Evolutionary conservation across 2,888 invertebrate species (phyloP).

Genomic region (Epinotia demarniana): DNA sequence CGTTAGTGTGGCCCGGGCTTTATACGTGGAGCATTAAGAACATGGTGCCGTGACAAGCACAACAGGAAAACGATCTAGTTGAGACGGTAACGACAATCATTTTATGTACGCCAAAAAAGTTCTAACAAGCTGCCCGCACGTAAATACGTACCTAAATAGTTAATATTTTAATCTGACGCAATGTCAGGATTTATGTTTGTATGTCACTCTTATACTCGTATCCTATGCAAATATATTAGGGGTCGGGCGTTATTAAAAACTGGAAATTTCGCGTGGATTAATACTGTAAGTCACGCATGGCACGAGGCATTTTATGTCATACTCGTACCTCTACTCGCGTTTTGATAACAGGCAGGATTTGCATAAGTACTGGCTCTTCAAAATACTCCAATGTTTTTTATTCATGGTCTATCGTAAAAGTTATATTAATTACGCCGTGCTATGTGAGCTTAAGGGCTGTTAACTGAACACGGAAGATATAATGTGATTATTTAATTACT

Average conservation of each 20-base stretch:
- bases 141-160: slow-evolving; percentile 17
- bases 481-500: background rate
- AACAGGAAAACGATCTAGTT: slow-evolving; percentile 7
- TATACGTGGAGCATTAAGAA: background rate
- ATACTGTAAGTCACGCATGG: slow-evolving; percentile 43
- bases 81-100: slow-evolving; percentile 24
- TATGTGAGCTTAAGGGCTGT: no score
- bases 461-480: no score
- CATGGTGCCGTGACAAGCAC: background rate
- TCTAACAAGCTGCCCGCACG: slow-evolving; percentile 7
- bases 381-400: background rate
- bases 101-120: slow-evolving; percentile 12
- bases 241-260: slow-evolving; percentile 44
- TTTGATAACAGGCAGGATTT: slow-evolving; percentile 5
- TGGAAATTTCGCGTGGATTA: slow-evolving; percentile 41
- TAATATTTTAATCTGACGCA: slow-evolving; percentile 41
- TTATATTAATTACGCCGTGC: no score
- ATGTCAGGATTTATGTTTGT: slow-evolving; percentile 41
- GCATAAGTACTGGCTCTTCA: background rate
- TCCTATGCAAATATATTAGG: slow-evolving; percentile 45
- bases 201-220: slow-evolving; percentile 37
- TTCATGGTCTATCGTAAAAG: no score
- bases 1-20: no score
- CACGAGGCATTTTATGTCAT: background rate
- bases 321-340: background rate